These are phyloP conservation scores for Trinorchestia longiramus DNA, from an alignment of 1,140 invertebrate genomes.

Conservation along the genomic window DNA sequence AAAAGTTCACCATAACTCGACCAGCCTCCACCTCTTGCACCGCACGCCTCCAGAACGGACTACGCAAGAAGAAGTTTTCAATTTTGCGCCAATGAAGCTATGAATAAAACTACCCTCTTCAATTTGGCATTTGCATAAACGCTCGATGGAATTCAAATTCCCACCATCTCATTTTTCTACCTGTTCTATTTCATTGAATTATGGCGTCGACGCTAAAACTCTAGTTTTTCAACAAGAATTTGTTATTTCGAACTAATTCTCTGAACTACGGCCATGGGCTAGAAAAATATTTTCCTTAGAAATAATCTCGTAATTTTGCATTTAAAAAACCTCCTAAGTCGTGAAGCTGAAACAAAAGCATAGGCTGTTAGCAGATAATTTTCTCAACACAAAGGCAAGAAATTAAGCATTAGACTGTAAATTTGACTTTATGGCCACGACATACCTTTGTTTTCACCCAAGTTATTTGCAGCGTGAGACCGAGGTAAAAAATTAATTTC, in stretches of 20 bases:
- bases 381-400: too few species aligned
- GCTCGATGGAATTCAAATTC: background rate
- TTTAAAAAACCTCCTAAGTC: too few species aligned
- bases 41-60: background rate
- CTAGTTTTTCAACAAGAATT: background rate
- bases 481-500: too few species aligned
- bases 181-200: background rate
- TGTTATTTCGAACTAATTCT: background rate
- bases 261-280: background rate
- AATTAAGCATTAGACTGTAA: too few species aligned
- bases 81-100: constrained; percentile 20
- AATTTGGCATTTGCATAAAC: constrained; percentile 42
- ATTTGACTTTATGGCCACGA: too few species aligned
- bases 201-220: background rate
- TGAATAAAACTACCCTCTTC: constrained; percentile 20
- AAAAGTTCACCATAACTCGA: background rate
- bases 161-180: background rate
- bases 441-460: too few species aligned
- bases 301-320: too few species aligned
- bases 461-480: too few species aligned
- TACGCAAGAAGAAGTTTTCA: background rate
- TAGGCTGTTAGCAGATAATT: too few species aligned
- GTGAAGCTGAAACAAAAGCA: too few species aligned
- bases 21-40: background rate
- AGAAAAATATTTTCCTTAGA: background rate